These are phyloP conservation scores for Cabera pusaria DNA, from an alignment of 2,888 invertebrate genomes.

Conservation along the genomic window DNA sequence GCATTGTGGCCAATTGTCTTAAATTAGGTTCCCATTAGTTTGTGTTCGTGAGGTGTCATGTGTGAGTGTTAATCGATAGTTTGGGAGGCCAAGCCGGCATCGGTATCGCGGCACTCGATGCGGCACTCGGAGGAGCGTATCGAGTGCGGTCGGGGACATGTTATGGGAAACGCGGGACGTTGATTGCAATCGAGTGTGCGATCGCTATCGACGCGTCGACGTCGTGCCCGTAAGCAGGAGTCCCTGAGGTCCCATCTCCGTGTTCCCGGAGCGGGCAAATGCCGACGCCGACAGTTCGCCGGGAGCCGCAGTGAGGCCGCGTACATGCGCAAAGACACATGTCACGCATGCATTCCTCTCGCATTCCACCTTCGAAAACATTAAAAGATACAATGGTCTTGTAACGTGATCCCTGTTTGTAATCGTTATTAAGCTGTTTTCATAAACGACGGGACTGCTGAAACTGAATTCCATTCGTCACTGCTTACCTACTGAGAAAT, in stretches of 20 bases:
- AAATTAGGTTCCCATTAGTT: constrained; percentile 72
- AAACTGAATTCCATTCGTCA: constrained; percentile 36
- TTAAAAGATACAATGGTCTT: constrained; percentile 20
- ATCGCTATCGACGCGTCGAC: constrained; percentile 23
- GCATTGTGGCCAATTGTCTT: constrained; percentile 57
- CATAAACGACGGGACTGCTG: constrained; percentile 31
- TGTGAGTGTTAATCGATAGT: constrained; percentile 54
- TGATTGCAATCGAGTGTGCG: constrained; percentile 38
- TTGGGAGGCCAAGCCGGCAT: constrained; percentile 39
- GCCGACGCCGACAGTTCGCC: constrained; percentile 19
- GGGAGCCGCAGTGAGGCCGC: constrained; percentile 46
- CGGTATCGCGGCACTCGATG: too few relatives aligned
- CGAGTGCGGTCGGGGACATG: too few relatives aligned
- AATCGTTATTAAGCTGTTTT: constrained; percentile 42
- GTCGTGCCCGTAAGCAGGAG: constrained; percentile 14
- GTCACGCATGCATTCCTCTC: constrained; percentile 48
- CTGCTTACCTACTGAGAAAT: constrained; percentile 35
- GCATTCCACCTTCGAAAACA: constrained; percentile 26
- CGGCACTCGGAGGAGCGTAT: too few relatives aligned
- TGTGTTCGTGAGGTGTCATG: constrained; percentile 55
- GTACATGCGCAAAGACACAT: constrained; percentile 60
- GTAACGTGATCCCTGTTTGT: constrained; percentile 36
- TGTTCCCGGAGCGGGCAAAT: constrained; percentile 22
- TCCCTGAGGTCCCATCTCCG: constrained; percentile 18
- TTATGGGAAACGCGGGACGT: constrained; percentile 14